Percentiles rank a stretch among this genome's conserved stretches.
Conservation (phyloP, 2,888 invertebrate genomes). For the Conops quadrifasciatus region DNA sequence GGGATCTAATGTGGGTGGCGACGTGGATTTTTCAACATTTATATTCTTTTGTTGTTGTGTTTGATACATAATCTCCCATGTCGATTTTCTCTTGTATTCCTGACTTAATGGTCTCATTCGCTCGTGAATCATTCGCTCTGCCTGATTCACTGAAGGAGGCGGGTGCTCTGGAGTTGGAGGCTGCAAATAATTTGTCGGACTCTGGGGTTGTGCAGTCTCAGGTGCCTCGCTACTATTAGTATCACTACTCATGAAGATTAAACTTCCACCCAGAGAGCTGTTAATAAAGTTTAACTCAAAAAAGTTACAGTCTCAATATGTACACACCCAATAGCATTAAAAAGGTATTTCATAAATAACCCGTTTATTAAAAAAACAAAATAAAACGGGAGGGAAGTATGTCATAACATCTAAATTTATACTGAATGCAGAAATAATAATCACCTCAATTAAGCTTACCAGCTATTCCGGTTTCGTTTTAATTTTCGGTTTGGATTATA, state of each 20-base stretch:
- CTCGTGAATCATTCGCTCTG: constrained; percentile 88
- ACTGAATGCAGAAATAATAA: too few species aligned
- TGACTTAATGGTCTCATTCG: constrained; percentile 89
- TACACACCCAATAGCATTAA: neutral
- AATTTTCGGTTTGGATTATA: constrained; percentile 65
- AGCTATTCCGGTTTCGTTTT: constrained; percentile 61
- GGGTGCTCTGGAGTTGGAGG: constrained; percentile 95
- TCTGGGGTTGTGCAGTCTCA: constrained; percentile 71
- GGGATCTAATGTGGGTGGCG: neutral
- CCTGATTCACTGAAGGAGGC: constrained; percentile 88
- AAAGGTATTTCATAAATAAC: neutral
- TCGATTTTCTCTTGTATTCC: constrained; percentile 69
- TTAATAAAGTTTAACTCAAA: neutral
- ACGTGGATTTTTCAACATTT: neutral
- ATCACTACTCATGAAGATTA: constrained; percentile 54
- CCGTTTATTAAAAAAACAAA: neutral
- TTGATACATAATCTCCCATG: constrained; percentile 53
- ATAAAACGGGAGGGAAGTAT: neutral
- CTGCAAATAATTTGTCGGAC: constrained; percentile 89
- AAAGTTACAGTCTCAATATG: neutral
- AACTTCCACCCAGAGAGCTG: constrained; percentile 44
- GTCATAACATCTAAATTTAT: too few species aligned
- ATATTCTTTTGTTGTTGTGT: constrained; percentile 48
- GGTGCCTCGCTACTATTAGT: constrained; percentile 53
- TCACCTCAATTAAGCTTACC: constrained; percentile 48